Percentiles rank a stretch among this genome's conserved stretches.
These are phyloP conservation scores for Noctua pronuba DNA, from an alignment of 2,888 invertebrate species.

Conservation along the genomic window DNA sequence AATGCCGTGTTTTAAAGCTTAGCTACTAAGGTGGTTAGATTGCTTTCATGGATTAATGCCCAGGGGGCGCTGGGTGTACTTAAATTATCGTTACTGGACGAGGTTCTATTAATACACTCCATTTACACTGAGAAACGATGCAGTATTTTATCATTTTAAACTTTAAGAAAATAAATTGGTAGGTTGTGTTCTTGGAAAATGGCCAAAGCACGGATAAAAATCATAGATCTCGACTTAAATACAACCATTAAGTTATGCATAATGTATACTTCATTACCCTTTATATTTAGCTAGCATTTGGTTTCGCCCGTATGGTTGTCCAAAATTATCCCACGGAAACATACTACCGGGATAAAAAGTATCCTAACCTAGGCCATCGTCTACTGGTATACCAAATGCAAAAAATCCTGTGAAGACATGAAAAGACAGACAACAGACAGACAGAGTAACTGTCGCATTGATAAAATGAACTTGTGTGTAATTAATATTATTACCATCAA, in stretches of 20 bases:
- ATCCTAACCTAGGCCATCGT: background rate
- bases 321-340: background rate
- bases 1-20: background rate
- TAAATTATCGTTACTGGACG: background rate
- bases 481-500: background rate
- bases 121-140: background rate
- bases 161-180: slow-evolving; percentile 6
- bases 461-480: background rate
- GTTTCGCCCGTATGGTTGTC: too few species aligned
- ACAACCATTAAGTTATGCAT: background rate
- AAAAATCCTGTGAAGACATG: background rate
- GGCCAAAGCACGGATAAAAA: background rate
- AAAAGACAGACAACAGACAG: background rate
- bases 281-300: too few species aligned
- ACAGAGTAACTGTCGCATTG: background rate
- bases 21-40: background rate
- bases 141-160: background rate
- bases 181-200: background rate
- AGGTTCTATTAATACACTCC: background rate
- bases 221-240: background rate
- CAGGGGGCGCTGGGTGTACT: background rate
- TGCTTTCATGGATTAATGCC: background rate
- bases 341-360: background rate
- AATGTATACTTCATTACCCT: background rate
- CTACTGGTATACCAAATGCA: background rate